Percentiles rank a stretch among this genome's conserved stretches.
Evolutionary conservation across 2,113 vertebrate species (phyloP).

Genomic region (Cacatua alba): DNA sequence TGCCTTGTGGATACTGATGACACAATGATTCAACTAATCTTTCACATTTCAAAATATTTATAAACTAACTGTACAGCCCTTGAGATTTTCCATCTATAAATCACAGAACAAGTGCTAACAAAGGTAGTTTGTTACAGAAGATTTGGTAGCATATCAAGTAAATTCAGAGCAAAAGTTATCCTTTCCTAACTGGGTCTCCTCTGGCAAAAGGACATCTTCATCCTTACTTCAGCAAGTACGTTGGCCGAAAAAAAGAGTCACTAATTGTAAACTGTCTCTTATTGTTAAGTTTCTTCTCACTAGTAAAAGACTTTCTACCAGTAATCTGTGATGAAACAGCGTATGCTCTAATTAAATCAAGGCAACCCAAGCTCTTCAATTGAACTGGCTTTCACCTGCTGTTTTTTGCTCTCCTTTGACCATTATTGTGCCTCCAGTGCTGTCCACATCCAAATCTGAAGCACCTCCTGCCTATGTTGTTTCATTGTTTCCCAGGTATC

Average conservation of each 20-base stretch:
- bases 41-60: slow-evolving; percentile 9
- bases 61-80: not conserved
- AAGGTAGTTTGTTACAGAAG: not conserved
- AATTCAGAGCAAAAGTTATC: not conserved
- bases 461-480: not conserved
- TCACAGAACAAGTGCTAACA: not conserved
- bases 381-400: not conserved
- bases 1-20: not conserved
- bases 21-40: not conserved
- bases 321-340: not conserved
- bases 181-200: not conserved
- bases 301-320: not conserved
- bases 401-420: not conserved
- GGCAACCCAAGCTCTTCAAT: not conserved
- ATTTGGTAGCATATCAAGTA: not conserved
- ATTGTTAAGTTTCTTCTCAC: not conserved
- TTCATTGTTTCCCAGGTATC: not conserved
- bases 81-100: not conserved
- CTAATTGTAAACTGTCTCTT: not conserved
- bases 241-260: not conserved
- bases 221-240: not conserved
- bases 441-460: not conserved
- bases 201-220: not conserved
- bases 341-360: not conserved
- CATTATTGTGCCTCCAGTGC: not conserved